Base-by-base conservation (phyloP, 2,888 invertebrate genomes). In the Eulithis testata region DNA sequence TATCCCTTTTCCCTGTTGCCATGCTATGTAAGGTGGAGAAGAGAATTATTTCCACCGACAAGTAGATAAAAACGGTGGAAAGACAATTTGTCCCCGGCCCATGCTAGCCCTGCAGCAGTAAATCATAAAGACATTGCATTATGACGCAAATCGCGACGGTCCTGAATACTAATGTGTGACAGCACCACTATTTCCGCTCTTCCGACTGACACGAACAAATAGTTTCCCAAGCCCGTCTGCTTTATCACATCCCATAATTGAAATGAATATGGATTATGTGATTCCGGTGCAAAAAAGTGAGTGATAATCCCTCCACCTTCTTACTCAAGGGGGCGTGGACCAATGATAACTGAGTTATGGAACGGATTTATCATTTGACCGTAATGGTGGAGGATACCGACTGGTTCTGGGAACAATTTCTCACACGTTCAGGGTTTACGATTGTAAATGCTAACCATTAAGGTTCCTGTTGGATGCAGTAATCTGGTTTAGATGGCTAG, bases 151-250 rank as follows among this genome's bases (percentile, higher is more conserved):
- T 65, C 70, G 68, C 69, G 60, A 45, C 69, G 58, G 61, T 63
- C 65, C 66, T 71, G 74, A 70, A 74, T 74, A 71, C 67, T 71
- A 70, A 73, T 74, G 69, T 68, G 59, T 49, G 66, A 62, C 68
- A 58, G 63, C 66, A 66, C 72, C 72, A 64, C 58, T 56, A 65
- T 60, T 69, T 72, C 70, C 71, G 69, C 65, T 68, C 66, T 66
- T 66, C 67, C 67, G 51, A 60, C 54, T 27, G 69, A 69, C 70
- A 52, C 56, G 70, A 63, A 72, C 68, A 65, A 68, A 73, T 68
- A 69, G 68, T 70, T 69, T 65, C 57, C 66, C 61, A 65, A 49
- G 69, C 69, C 61, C 60, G 68, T 71, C 69, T 58, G 64, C 64
- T 54, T 73, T 65, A 68, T 69, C 65, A 63, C 67, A 69, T 70